Percentiles rank a stretch among this genome's conserved stretches.
Conservation (phyloP, 2,888 invertebrate genomes). For the Parnassius mnemosyne region DNA sequence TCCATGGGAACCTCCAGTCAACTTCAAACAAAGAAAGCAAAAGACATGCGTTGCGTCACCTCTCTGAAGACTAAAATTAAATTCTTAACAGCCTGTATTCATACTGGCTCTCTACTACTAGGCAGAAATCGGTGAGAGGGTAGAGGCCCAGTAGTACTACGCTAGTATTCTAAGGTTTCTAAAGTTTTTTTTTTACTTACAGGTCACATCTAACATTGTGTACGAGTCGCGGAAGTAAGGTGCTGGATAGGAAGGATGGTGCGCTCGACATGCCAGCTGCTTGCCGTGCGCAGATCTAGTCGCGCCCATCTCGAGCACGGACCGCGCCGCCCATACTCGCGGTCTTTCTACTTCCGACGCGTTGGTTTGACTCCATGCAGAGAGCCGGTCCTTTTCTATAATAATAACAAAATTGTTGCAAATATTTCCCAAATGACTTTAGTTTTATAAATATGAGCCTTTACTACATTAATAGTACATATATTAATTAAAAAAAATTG, state of each 20-base stretch:
- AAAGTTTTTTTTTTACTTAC: slow-evolving; percentile 80
- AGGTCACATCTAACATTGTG: slow-evolving; percentile 91
- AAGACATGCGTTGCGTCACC: too few species aligned
- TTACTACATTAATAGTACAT: too few species aligned
- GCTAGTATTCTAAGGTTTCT: too few species aligned
- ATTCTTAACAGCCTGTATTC: too few species aligned
- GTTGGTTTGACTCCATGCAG: slow-evolving; percentile 88
- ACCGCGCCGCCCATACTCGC: slow-evolving; percentile 91
- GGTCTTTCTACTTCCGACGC: slow-evolving; percentile 91
- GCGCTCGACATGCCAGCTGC: slow-evolving; percentile 89
- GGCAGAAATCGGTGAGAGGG: too few species aligned
- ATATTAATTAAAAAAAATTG: too few species aligned
- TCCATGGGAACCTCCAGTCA: too few species aligned
- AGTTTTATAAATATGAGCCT: too few species aligned
- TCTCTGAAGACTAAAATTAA: too few species aligned
- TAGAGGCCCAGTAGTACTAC: too few species aligned
- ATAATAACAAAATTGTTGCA: slow-evolving; percentile 22
- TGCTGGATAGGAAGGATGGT: slow-evolving; percentile 90
- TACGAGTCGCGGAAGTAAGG: slow-evolving; percentile 83
- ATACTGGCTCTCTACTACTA: too few species aligned
- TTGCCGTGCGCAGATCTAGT: slow-evolving; percentile 90
- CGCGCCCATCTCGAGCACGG: slow-evolving; percentile 89
- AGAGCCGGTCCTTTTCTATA: slow-evolving; percentile 79
- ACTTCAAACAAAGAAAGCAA: too few species aligned
- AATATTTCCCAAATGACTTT: neutral